Evolutionary conservation across 2,113 vertebrate species (phyloP).

Genomic region (Xyrauchen texanus): DNA sequence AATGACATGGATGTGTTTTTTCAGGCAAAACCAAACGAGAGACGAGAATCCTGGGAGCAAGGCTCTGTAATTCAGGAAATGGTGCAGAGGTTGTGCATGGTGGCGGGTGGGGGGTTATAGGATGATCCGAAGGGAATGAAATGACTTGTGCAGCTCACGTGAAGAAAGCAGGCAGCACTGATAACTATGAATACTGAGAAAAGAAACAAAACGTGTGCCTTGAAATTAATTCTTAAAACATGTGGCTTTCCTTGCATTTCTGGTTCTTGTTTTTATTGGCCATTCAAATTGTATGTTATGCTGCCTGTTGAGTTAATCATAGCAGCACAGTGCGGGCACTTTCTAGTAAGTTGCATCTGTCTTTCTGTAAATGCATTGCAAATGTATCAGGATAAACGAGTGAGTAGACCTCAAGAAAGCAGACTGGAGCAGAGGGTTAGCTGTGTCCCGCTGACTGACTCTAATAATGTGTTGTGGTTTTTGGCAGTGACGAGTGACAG

Average conservation of each 20-base stretch:
- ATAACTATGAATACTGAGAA: neutral
- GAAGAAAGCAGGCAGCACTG: neutral
- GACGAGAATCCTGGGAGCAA: too few relatives aligned
- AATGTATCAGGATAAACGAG: conserved; percentile 6
- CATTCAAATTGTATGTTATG: too few relatives aligned
- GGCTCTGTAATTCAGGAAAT: neutral
- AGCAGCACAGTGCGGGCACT: neutral
- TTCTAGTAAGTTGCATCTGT: conserved; percentile 9
- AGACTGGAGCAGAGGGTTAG: conserved; percentile 30
- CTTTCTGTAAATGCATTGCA: neutral
- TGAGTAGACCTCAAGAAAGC: neutral
- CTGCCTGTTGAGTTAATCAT: conserved; percentile 12
- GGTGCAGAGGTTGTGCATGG: conserved; percentile 25
- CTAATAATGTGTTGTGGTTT: conserved; percentile 71
- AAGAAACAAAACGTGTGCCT: too few relatives aligned
- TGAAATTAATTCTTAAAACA: too few relatives aligned
- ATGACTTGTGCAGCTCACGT: conserved; percentile 23
- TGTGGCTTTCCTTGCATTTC: too few relatives aligned
- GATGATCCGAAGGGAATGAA: conserved; percentile 11
- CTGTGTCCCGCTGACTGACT: conserved; percentile 52
- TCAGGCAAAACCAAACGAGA: too few relatives aligned
- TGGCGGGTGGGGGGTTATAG: neutral
- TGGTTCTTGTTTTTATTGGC: too few relatives aligned
- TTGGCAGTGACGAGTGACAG: conserved; percentile 65
- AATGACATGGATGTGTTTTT: neutral